These are phyloP conservation scores for Lamproptera curius DNA, from an alignment of 2,888 invertebrate species.

Conservation along the genomic window DNA sequence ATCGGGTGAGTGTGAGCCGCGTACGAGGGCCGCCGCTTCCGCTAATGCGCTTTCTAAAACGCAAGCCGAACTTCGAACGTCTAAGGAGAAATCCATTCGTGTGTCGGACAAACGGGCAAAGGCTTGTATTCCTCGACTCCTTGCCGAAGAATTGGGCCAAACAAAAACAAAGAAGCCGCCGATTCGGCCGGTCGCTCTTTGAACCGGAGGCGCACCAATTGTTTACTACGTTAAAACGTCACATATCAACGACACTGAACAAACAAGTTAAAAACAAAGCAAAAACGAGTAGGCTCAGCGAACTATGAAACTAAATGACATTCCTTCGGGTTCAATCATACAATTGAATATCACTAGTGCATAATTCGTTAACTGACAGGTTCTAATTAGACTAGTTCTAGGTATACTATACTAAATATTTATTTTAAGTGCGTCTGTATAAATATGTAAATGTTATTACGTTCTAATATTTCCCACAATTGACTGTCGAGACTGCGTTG, in stretches of 20 bases:
- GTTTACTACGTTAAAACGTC: slow-evolving; percentile 44
- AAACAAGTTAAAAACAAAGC: background rate
- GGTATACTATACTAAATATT: slow-evolving; percentile 1
- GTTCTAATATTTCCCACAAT: no score
- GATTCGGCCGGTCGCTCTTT: slow-evolving; percentile 51
- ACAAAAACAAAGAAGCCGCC: slow-evolving; percentile 28
- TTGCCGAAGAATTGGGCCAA: slow-evolving; percentile 26
- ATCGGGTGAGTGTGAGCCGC: slow-evolving; percentile 59
- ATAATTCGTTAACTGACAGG: background rate
- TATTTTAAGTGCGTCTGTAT: no score
- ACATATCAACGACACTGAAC: slow-evolving; percentile 9
- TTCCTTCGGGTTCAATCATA: background rate
- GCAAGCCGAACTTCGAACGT: slow-evolving; percentile 17
- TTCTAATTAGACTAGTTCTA: background rate
- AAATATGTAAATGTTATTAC: no score
- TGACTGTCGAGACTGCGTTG: no score
- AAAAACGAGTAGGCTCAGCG: background rate
- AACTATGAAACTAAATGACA: background rate
- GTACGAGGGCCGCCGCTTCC: slow-evolving; percentile 22
- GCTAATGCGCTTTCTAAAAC: slow-evolving; percentile 31
- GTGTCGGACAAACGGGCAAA: no score
- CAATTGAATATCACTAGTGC: background rate
- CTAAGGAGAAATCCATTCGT: slow-evolving; percentile 35
- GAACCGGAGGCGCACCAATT: slow-evolving; percentile 49
- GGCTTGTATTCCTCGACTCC: slow-evolving; percentile 35